Evolutionary conservation across 2,113 vertebrate genomes (phyloP).

Genomic region (Diphyllodes magnificus): DNA sequence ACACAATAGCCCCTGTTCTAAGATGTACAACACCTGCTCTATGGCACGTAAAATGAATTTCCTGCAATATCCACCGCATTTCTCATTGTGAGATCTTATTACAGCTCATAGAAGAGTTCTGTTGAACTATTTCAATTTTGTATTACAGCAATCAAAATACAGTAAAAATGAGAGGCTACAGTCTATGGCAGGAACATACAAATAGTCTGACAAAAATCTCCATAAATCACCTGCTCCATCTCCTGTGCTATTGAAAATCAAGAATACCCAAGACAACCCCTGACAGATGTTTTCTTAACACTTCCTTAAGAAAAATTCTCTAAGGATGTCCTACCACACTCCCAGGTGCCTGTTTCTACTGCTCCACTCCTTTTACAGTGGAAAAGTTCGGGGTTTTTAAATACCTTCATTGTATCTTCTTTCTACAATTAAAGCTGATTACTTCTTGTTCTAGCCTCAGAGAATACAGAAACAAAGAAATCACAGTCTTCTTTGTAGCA

Average conservation of each 20-base stretch:
- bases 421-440: neutral
- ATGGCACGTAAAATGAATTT: neutral
- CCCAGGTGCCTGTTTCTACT: neutral
- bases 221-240: neutral
- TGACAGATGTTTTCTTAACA: neutral
- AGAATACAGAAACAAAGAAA: neutral
- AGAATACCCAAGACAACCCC: neutral
- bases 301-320: neutral
- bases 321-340: neutral
- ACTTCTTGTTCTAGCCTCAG: neutral
- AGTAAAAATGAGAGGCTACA: neutral
- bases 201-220: neutral
- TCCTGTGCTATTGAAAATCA: neutral
- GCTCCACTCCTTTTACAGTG: neutral
- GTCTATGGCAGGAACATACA: neutral
- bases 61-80: neutral
- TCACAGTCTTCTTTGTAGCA: neutral
- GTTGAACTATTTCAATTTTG: neutral
- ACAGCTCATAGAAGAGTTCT: neutral
- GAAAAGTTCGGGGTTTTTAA: neutral
- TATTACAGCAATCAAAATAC: neutral
- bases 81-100: neutral
- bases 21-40: neutral
- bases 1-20: neutral
- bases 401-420: neutral